Base-by-base conservation (phyloP, 2,888 invertebrate genomes). In the Noctua pronuba region DNA sequence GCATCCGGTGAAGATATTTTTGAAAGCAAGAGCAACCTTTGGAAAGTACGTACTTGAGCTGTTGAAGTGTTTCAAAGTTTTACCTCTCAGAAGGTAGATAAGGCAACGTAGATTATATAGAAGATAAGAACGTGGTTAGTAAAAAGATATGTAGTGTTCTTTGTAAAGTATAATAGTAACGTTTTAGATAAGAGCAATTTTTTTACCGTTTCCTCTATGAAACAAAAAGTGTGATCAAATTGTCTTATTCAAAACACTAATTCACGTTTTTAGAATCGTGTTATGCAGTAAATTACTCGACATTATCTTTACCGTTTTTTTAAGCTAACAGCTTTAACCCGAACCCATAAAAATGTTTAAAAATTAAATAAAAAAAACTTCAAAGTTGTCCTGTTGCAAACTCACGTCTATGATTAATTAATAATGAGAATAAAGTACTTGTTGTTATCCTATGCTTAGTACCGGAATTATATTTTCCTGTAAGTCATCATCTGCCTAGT, bases 41-140 rank as follows among this genome's bases (percentile, higher is more conserved):
- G 35, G 38, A 7, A 2, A 80, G 52, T 65, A 66, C 13, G 3
- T 31, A 81, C 21, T 65, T 78, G 38, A 82, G 24, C 21, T 24
- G 55, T 65, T 58, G 46, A 35, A 35, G 64, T 31, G 46, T 65
- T 82, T 35, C 38, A 75, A 49, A 58, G 5, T 41, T 77, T 41
- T 16, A 31, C 52, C 16, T 65, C 11, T 65, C 2, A 38, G 38
- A 46, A 11, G 41, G 18, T 28, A 44, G 44, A 52, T 79, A 24
- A 13, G 24, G 13, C 24, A 2, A 38, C 13, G 8, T 60, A 41
- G 41, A 80, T 77, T n/a, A 41, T 79, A 18, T 5, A 18, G 21
- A 64, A 31, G 62, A 52, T 75, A 77, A n/a, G 18, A n/a, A 31
- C 24, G 44, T 46, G 52, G 49, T 62, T 76, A 35, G 31, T 31